Evolutionary conservation across 2,113 vertebrate genomes (phyloP), one percentile per base, ranked within the genome.

Genomic region (Ariopsis seemanni): DNA sequence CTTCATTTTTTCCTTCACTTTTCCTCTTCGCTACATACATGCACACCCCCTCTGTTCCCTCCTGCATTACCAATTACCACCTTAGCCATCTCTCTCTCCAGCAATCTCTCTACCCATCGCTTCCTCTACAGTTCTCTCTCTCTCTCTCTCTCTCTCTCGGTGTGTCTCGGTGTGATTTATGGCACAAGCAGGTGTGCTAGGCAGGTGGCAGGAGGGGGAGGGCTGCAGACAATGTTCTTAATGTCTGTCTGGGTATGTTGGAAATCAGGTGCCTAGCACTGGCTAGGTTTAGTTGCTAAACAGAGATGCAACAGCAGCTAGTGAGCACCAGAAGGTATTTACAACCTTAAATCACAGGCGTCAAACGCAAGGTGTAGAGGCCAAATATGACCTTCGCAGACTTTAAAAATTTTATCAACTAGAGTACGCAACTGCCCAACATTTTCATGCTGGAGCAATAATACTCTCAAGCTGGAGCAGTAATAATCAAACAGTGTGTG

Each of bases 101-200:
- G 18, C 48, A 69, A 71, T 18, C 55, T 71, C 55, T 62, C 52
- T 72, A 52, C 48, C 86, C 58, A 78, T 84, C 74, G 10, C 74
- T 88, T 55, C 80, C 77, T 72, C 62, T 80, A 81, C 53, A 84
- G 57, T 80, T 75, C 85, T 82, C 77, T 50, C 82, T 71, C 83
- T 83, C 69, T 22, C 34, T 34, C 34, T 75, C 77, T 50, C 82
- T 71, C 83, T 83, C 69, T 22, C 34, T 34, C 34, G 67, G 34
- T 87, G 65, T 27, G 30, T 87, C 83, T 82, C 20, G 81, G 82
- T 81, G 81, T 91, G 92, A 92, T 91, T 91, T 93, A 91, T 90
- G 84, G 79, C 67, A 85, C 89, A 90, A 92, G 88, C 89, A 91
- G 87, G 89, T 90, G 89, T 82, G 69, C 63, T 80, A 71, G 79